phyloP scores from a whole-genome alignment of 2,888 invertebrate species.

The Torymus tubicola region DNA sequence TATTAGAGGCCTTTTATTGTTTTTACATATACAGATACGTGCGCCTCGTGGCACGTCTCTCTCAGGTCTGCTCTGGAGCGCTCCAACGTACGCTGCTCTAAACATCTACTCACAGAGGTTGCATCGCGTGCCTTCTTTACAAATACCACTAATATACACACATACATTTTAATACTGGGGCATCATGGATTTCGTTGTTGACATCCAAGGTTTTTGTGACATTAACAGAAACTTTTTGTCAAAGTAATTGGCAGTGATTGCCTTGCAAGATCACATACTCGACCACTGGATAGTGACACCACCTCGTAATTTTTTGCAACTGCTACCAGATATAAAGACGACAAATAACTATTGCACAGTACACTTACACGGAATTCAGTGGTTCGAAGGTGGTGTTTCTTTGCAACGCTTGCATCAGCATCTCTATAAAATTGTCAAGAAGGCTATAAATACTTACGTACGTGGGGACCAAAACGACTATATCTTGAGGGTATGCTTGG shows the following conservation, averaged over 20 bases:
- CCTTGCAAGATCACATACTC: not conserved
- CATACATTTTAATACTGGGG: no score
- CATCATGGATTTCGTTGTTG: constrained; percentile 32
- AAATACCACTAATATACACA: no score
- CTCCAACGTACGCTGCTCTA: no score
- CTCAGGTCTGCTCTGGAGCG: no score
- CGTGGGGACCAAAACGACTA: no score
- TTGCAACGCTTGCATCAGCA: not conserved
- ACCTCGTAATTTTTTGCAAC: not conserved
- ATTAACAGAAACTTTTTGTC: constrained; percentile 6
- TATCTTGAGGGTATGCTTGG: no score
- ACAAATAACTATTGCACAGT: not conserved
- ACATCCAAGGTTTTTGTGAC: constrained; percentile 34
- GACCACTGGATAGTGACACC: constrained; percentile 30
- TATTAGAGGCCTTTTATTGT: no score
- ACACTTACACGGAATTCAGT: not conserved
- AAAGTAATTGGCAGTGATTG: constrained; percentile 17
- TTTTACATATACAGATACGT: no score
- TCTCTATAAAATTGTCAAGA: not conserved
- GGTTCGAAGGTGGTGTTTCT: constrained; percentile 5
- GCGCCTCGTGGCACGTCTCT: no score
- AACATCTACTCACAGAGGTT: no score
- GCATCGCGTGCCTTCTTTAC: no score
- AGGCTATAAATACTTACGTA: not conserved
- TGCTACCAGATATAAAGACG: not conserved